Percentiles rank a stretch among this genome's conserved stretches.
These are phyloP conservation scores for Oithona nana DNA, from an alignment of 2,888 invertebrate species.

Conservation along the genomic window DNA sequence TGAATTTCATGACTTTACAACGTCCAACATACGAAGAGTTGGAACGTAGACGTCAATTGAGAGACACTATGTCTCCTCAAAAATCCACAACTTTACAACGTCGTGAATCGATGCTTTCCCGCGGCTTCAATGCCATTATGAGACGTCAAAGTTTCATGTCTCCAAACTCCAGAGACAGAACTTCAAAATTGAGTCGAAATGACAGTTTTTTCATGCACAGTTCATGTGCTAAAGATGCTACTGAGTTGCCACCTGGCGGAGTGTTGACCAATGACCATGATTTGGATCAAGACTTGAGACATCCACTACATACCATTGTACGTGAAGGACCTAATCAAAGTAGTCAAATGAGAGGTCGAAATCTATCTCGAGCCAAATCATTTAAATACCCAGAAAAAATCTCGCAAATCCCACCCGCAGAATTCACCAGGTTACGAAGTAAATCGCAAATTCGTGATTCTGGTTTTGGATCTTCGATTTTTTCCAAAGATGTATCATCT, in stretches of 20 bases:
- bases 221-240: not conserved
- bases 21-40: not conserved
- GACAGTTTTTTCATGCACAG: not conserved
- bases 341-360: not conserved
- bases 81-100: conserved; percentile 1
- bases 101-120: conserved; percentile 7
- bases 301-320: not conserved
- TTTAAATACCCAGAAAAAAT: conserved; percentile 12
- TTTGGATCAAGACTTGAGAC: not conserved
- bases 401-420: conserved; percentile 10
- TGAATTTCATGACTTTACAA: conserved; percentile 1
- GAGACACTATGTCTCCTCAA: not conserved
- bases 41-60: not conserved
- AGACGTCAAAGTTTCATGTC: not conserved
- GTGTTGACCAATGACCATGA: not conserved
- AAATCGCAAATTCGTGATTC: not conserved
- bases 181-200: not conserved
- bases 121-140: conserved; percentile 8
- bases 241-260: not conserved
- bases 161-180: not conserved
- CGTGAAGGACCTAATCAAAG: not conserved
- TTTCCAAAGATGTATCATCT: not conserved
- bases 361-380: conserved; percentile 1
- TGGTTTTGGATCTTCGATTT: too few species aligned
- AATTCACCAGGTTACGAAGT: conserved; percentile 3